phyloP scores from a whole-genome alignment of 2,113 vertebrate genomes.

The Donacobius atricapilla region DNA sequence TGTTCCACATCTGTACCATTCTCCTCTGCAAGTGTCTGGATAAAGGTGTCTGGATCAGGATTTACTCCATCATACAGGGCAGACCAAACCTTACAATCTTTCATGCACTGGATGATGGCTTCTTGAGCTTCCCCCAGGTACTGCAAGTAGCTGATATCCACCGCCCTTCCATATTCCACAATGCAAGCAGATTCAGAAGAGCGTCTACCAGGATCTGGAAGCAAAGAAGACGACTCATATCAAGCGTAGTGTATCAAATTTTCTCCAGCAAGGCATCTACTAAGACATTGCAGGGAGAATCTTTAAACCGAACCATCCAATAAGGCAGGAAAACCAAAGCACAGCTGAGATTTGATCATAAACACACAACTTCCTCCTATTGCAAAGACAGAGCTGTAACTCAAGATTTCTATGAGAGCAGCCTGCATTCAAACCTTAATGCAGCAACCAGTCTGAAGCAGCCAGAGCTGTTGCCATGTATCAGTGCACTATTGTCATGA shows the following conservation, averaged over 20 bases:
- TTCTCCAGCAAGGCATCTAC: not conserved
- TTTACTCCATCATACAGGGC: constrained; percentile 88
- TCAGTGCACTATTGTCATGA: not conserved
- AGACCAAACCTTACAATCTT: constrained; percentile 90
- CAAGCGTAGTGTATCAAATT: not conserved
- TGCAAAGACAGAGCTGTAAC: not conserved
- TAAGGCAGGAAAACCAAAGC: not conserved
- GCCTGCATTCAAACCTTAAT: not conserved
- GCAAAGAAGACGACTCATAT: not conserved
- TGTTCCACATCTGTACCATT: not conserved
- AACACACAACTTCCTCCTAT: not conserved
- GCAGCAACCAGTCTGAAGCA: not conserved
- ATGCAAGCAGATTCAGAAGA: constrained; percentile 78
- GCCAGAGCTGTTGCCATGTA: not conserved
- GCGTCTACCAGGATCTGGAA: constrained; percentile 58
- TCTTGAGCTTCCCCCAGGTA: constrained; percentile 89
- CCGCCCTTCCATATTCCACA: constrained; percentile 82
- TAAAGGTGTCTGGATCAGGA: constrained; percentile 83
- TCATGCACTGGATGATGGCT: constrained; percentile 81
- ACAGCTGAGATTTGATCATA: not conserved
- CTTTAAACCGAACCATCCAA: not conserved
- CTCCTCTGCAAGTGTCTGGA: constrained; percentile 75
- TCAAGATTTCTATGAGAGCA: not conserved
- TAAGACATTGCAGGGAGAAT: not conserved
- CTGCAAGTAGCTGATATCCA: constrained; percentile 95